Conservation (phyloP, 1,140 invertebrate genomes). For the Trypoxylus dichotomus region DNA sequence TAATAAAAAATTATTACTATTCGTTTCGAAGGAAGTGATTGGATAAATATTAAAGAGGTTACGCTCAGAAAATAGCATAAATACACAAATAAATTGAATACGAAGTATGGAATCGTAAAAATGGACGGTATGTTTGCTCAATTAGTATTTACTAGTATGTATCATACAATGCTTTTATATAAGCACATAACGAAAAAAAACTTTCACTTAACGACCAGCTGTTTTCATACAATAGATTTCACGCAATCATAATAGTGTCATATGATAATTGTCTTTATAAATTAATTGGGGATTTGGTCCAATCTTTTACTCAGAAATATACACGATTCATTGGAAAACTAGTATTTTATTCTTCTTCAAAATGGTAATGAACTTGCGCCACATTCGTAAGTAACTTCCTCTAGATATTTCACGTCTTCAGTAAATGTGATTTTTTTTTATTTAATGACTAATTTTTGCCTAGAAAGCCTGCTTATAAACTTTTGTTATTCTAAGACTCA, state of each 20-base stretch:
- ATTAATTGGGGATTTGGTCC: background rate
- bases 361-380: too few relatives aligned
- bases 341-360: background rate
- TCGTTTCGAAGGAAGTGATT: background rate
- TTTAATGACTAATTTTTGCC: too few relatives aligned
- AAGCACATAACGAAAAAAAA: background rate
- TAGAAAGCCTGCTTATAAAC: background rate
- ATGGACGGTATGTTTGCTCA: background rate
- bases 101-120: background rate
- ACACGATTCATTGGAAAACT: background rate
- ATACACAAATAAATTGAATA: background rate
- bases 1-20: background rate
- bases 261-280: background rate
- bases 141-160: background rate
- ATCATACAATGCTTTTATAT: background rate
- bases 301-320: background rate
- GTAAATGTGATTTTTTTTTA: background rate
- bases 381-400: too few relatives aligned
- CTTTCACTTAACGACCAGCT: slow-evolving; percentile 1
- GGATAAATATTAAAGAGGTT: background rate
- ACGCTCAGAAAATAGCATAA: background rate
- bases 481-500: too few relatives aligned
- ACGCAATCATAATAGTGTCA: background rate
- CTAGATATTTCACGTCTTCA: too few relatives aligned
- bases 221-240: background rate